Evolutionary conservation across 2,797 vertebrate genomes (phyloP).

Genomic region (Argyrosomus regius): DNA sequence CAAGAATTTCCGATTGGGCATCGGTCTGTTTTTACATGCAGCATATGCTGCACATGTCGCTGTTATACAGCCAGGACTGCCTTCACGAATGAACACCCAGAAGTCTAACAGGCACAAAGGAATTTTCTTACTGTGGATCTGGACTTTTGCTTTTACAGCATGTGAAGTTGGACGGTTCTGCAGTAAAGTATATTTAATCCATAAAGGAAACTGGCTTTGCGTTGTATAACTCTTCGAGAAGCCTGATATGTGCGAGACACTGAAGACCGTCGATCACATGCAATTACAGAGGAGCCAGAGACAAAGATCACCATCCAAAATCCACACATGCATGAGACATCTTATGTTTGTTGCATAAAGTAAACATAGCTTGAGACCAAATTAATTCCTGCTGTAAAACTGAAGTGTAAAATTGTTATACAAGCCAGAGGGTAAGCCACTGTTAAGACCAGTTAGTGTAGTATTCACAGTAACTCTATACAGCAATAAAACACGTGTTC

Average conservation of each 20-base stretch:
- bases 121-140: slow-evolving; percentile 6
- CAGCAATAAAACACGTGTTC: slow-evolving; percentile 47
- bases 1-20: slow-evolving; percentile 72
- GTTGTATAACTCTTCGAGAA: slow-evolving; percentile 11
- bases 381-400: slow-evolving; percentile 45
- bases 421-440: slow-evolving; percentile 18
- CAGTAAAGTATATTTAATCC: slow-evolving; percentile 16
- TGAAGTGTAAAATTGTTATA: slow-evolving; percentile 28
- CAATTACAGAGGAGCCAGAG: slow-evolving; percentile 12
- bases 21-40: slow-evolving; percentile 63
- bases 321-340: slow-evolving; percentile 25
- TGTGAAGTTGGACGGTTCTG: slow-evolving; percentile 6
- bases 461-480: slow-evolving; percentile 41
- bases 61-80: slow-evolving; percentile 57
- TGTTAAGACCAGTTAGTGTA: slow-evolving; percentile 7
- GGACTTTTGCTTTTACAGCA: slow-evolving; percentile 5
- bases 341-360: slow-evolving; percentile 43
- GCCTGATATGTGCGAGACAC: slow-evolving; percentile 20
- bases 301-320: slow-evolving; percentile 40
- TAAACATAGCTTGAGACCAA: slow-evolving; percentile 35
- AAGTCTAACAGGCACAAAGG: slow-evolving; percentile 25
- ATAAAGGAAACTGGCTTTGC: slow-evolving; percentile 19
- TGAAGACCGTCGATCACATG: slow-evolving; percentile 26
- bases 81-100: slow-evolving; percentile 55
- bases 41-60: slow-evolving; percentile 69